Evolutionary conservation across 2,113 vertebrate species (phyloP).

Genomic region (Uropsilus gracilis): DNA sequence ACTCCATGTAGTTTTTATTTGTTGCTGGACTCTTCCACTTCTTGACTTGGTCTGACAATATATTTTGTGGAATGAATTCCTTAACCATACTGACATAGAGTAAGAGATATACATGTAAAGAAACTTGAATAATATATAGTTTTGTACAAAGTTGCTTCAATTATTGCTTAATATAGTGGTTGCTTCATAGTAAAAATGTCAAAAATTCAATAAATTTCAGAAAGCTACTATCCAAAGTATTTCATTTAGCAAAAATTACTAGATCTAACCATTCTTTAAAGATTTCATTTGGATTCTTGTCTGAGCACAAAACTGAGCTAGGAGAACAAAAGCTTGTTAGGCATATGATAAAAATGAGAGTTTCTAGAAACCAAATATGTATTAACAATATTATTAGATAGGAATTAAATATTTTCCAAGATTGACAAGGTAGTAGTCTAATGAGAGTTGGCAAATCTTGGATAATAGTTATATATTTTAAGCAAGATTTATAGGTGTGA

Average conservation of each 20-base stretch:
- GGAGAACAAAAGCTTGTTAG: not conserved
- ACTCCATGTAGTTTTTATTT: not conserved
- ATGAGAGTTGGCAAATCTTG: not conserved
- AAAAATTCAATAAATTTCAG: not conserved
- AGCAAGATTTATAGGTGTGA: not conserved
- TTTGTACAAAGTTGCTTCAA: not conserved
- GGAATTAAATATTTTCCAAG: not conserved
- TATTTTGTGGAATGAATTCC: not conserved
- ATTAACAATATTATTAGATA: not conserved
- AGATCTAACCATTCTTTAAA: not conserved
- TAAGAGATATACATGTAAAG: not conserved
- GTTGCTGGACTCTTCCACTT: not conserved
- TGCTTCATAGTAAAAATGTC: not conserved
- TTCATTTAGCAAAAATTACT: not conserved
- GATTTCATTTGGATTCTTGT: slow-evolving; percentile 50
- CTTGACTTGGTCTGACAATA: not conserved
- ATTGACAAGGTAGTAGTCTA: not conserved
- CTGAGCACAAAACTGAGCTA: slow-evolving; percentile 6
- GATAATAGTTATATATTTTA: slow-evolving; percentile 29
- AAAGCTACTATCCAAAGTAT: not conserved
- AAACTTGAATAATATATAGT: not conserved
- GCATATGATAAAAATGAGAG: not conserved
- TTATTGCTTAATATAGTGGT: slow-evolving; percentile 4
- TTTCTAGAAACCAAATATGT: not conserved
- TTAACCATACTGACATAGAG: not conserved